Base-by-base conservation (phyloP, 2,888 invertebrate species). In the Sphinx pinastri region DNA sequence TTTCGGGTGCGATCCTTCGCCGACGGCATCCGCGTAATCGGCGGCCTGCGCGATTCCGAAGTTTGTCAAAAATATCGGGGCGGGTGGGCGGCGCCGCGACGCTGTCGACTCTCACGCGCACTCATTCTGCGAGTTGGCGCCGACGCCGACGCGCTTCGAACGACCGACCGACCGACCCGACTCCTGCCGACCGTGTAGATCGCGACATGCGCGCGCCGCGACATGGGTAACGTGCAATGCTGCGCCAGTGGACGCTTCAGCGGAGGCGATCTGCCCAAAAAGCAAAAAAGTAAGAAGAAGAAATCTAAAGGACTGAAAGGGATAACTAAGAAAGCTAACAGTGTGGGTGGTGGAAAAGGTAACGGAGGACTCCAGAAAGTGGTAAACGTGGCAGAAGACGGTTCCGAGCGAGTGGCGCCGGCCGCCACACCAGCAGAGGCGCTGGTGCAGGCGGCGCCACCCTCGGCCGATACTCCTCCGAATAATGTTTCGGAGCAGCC, bases 181-280 rank as follows among this genome's bases (percentile, higher is more conserved):
- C 88, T 90, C 89, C 88, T 88, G 89, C 88, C 87, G 88, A 87
- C 81, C 85, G 85, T 88, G 90, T 86, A 84, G 82, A 85, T 84
- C 92, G 90, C 92, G 93, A 92, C 88, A 93, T 93, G 93, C 92
- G 90, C 90, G 87, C 86, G 85, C 87, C 81, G 87, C 88, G 93
- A 86, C 88, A 94, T 94, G 94, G 94, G 94, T 92, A 94, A 94
- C 83, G 93, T 93, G 93, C 94, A 94, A 90, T 94, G 94, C 90
- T 94, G 94, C 93, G 92, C 92, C 84, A 92, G 89, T 88, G 90
- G 90, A 86, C 91, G 90, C 86, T 89, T 90, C 83, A 86, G 81
- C 80, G 84, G 89, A 80, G 90, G 89, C 82, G 92, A 91, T 77
- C 81, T 83, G 80, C 87, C 86, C 69, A 91, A 87, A 74, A 90